These are phyloP conservation scores for Drosophila ambigua DNA, from an alignment of 1,140 invertebrate species.

Conservation along the genomic window DNA sequence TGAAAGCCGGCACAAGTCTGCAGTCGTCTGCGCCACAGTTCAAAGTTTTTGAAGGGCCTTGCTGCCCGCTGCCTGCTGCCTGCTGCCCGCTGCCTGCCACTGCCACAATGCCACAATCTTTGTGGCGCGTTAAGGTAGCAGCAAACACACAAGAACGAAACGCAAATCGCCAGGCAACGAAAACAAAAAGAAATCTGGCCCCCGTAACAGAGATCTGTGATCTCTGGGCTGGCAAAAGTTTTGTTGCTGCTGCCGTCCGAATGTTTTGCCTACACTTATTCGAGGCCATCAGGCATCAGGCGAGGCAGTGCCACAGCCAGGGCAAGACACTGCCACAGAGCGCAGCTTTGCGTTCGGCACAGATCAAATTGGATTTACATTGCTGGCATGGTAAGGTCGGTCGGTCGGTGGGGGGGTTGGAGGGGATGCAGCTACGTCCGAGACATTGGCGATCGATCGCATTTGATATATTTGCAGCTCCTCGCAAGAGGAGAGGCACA, in stretches of 20 bases:
- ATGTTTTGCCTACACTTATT: slow-evolving; percentile 50
- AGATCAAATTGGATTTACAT: slow-evolving; percentile 81
- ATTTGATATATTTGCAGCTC: slow-evolving; percentile 80
- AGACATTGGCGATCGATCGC: slow-evolving; percentile 81
- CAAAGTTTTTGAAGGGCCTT: slow-evolving; percentile 74
- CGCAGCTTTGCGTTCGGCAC: slow-evolving; percentile 52
- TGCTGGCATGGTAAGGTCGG: slow-evolving; percentile 59
- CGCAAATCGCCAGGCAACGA: slow-evolving; percentile 16
- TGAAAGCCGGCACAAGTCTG: slow-evolving; percentile 82
- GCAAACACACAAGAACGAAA: background rate
- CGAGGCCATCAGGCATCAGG: slow-evolving; percentile 50
- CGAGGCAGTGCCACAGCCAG: slow-evolving; percentile 61
- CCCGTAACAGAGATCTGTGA: slow-evolving; percentile 27
- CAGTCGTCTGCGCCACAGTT: slow-evolving; percentile 75
- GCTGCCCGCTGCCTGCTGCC: slow-evolving; percentile 19
- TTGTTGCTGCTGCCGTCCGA: slow-evolving; percentile 44
- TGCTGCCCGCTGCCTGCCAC: slow-evolving; percentile 45
- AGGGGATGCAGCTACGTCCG: slow-evolving; percentile 31
- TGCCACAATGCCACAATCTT: slow-evolving; percentile 20
- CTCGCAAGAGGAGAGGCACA: slow-evolving; percentile 32
- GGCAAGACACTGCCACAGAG: slow-evolving; percentile 10
- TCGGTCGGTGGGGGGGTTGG: too few species aligned
- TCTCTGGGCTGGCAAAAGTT: slow-evolving; percentile 37
- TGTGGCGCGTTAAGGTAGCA: slow-evolving; percentile 16
- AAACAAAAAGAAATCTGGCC: slow-evolving; percentile 19